Conservation (phyloP, 1,140 invertebrate genomes). For the Nilaparvata lugens region DNA sequence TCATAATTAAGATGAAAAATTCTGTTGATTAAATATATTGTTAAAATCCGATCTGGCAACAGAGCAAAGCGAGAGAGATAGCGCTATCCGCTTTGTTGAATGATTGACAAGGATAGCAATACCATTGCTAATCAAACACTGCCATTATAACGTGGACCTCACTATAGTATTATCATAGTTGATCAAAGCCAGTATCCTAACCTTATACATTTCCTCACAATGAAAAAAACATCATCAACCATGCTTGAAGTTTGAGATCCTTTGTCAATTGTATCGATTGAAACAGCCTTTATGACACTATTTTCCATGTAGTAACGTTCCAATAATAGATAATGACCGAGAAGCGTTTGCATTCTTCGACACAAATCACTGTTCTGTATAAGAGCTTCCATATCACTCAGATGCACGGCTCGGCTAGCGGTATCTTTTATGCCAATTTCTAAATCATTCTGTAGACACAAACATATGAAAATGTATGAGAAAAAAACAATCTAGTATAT, state of each 20-base stretch:
- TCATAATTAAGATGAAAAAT: too few relatives aligned
- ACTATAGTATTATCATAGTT: too few relatives aligned
- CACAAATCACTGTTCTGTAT: constrained; percentile 70
- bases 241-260: constrained; percentile 79
- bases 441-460: constrained; percentile 11
- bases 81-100: too few relatives aligned
- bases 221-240: constrained; percentile 97
- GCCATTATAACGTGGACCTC: too few relatives aligned
- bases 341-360: constrained; percentile 78
- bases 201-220: constrained; percentile 92
- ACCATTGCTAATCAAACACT: too few relatives aligned
- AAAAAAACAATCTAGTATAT: too few relatives aligned
- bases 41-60: too few relatives aligned
- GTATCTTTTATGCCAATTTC: constrained; percentile 10
- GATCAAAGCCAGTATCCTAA: constrained; percentile 36
- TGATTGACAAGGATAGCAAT: too few relatives aligned
- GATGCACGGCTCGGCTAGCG: background rate
- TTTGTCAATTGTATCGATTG: constrained; percentile 59
- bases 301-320: constrained; percentile 96
- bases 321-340: constrained; percentile 82
- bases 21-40: too few relatives aligned
- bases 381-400: constrained; percentile 52
- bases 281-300: constrained; percentile 88
- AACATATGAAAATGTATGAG: too few relatives aligned
- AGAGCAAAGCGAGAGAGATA: too few relatives aligned